Conservation (phyloP, 2,888 invertebrate genomes). For the Nebria brevicollis region DNA sequence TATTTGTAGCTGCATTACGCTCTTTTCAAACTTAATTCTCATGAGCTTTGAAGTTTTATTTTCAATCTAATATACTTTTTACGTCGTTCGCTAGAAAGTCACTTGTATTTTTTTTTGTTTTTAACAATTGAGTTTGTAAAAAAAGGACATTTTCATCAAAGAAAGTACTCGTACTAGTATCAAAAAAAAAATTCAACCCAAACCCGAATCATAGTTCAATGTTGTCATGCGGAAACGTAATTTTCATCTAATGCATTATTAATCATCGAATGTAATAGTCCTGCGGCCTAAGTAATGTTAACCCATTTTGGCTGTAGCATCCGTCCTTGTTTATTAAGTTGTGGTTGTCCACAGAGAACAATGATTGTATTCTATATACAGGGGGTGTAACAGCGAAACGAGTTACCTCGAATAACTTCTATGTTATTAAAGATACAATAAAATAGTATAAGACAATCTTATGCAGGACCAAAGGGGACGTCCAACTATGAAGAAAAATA, state of each 20-base stretch:
- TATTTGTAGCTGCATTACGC: not conserved
- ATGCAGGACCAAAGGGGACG: too few species aligned
- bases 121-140: not conserved
- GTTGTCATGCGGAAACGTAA: slow-evolving; percentile 17
- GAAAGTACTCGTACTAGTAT: slow-evolving; percentile 10
- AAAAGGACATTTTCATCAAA: slow-evolving; percentile 14
- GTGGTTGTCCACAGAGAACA: not conserved
- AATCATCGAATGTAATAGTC: slow-evolving; percentile 21
- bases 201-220: slow-evolving; percentile 6
- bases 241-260: slow-evolving; percentile 35
- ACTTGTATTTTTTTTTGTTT: not conserved
- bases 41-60: not conserved
- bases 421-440: too few species aligned
- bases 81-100: slow-evolving; percentile 13
- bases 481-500: too few species aligned
- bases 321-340: not conserved
- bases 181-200: not conserved
- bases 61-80: not conserved
- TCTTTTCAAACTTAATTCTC: not conserved
- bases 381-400: too few species aligned
- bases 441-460: too few species aligned
- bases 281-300: slow-evolving; percentile 11
- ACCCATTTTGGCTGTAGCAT: slow-evolving; percentile 14
- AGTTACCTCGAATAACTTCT: too few species aligned
- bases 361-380: too few species aligned